Conservation (phyloP, 2,113 vertebrate species). For the Aythya baeri region DNA sequence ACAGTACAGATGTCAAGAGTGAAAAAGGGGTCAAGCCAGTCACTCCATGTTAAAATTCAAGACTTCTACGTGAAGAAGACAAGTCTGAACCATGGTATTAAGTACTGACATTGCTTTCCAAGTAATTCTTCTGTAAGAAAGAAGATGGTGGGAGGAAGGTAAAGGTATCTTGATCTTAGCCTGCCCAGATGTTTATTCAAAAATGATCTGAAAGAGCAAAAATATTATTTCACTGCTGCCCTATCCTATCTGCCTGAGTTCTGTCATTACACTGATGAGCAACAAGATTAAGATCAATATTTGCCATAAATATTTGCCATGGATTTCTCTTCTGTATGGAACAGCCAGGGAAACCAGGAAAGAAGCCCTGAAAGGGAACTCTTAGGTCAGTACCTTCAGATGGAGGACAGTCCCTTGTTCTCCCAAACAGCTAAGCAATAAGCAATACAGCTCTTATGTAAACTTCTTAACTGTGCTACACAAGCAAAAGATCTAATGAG, state of each 20-base stretch:
- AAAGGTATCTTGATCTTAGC: neutral
- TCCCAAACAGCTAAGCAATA: neutral
- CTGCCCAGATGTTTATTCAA: neutral
- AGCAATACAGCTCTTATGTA: neutral
- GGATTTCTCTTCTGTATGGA: neutral
- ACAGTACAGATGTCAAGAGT: neutral
- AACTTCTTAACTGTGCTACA: neutral
- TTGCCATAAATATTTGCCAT: accelerated
- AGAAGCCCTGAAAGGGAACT: neutral
- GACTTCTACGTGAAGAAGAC: neutral
- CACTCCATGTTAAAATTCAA: neutral
- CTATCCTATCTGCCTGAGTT: too few species aligned
- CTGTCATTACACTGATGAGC: neutral
- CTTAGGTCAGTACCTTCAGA: neutral
- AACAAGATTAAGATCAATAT: neutral
- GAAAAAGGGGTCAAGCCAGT: neutral
- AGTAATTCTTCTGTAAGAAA: neutral
- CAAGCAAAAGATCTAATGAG: neutral
- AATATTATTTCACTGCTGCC: neutral
- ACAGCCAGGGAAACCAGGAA: neutral
- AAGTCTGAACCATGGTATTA: neutral
- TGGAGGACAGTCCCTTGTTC: neutral
- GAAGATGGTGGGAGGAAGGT: neutral
- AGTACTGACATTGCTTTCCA: accelerated
- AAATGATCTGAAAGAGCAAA: neutral